Base-by-base conservation (phyloP, 2,113 vertebrate genomes). In the Rhipidura dahli region DNA sequence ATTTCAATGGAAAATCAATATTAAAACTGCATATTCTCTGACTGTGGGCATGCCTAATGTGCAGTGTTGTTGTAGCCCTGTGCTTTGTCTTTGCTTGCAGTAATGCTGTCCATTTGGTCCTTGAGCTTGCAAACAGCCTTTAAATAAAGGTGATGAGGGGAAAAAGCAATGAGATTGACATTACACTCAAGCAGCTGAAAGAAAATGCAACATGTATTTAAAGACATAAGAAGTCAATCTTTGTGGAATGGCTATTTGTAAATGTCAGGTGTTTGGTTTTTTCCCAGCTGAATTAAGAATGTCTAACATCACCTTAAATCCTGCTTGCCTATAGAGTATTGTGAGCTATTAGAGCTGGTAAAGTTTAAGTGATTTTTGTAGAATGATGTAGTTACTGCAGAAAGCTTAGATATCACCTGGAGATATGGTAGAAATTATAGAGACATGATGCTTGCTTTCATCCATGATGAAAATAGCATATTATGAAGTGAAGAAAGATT, bases 1-100 rank as follows among this genome's bases (percentile, higher is more conserved):
- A 26, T 96, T 87, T 92, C 90, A 96, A 21, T 96, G 61, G 59
- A 91, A 89, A 87, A 93, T 91, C 70, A 88, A 15, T 93, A 89
- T 50, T 79, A 50, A 75, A 95, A 87, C 87, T 45, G 17, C 22
- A 35, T 77, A 87, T 94, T 98, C 98, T 98, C 96, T 99, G 98
- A 98, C 97, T 98, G 81, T 97, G 98, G 98, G 97, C 97, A 94
- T 96, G 96, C 98, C 98, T 98, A 93, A 95, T 97, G 97, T 98
- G 97, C 97, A 92, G 93, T 98, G 96, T 95, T 50, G 54, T 96
- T 92, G 82, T 98, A 94, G 84, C 95, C 94, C 94, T 97, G 65
- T 95, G 90, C 97, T 98, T 98, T 98, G 97, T 98, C 93, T 97
- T 94, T 96, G 96, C 97, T 96, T 97, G 96, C 95, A 93, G 59